These are phyloP conservation scores for Ptilonorhynchus violaceus DNA, from an alignment of 2,113 vertebrate species.

Conservation along the genomic window DNA sequence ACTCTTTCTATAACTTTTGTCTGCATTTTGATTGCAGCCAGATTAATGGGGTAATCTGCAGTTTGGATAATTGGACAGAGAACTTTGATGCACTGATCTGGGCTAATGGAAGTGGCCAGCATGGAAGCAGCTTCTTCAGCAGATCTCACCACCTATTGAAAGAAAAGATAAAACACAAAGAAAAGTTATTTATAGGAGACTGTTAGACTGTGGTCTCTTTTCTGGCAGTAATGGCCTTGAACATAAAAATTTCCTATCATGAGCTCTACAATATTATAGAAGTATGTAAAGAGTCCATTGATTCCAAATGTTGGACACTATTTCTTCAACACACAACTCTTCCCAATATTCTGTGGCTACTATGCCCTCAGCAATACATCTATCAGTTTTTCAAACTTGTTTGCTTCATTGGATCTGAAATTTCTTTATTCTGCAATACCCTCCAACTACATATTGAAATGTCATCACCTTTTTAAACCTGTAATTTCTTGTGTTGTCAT, in stretches of 20 bases:
- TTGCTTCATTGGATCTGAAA: not conserved
- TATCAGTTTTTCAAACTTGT: not conserved
- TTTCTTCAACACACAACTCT: not conserved
- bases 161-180: not conserved
- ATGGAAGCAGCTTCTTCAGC: conserved; percentile 93
- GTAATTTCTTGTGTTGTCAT: not conserved
- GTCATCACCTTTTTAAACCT: not conserved
- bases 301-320: not conserved
- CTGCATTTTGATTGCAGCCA: conserved; percentile 98
- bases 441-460: not conserved
- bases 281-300: not conserved
- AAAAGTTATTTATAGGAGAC: not conserved
- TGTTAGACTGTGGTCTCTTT: not conserved
- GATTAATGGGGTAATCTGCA: conserved; percentile 93
- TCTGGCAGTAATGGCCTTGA: not conserved
- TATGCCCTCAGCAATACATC: rapidly evolving
- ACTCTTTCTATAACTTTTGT: conserved; percentile 92
- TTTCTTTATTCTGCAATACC: not conserved
- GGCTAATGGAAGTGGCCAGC: conserved; percentile 90
- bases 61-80: conserved; percentile 96
- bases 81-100: conserved; percentile 96
- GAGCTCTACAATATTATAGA: not conserved
- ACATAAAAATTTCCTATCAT: not conserved
- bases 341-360: not conserved
- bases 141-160: conserved; percentile 87